Evolutionary conservation across 1,140 invertebrate genomes (phyloP), one percentile per base, ranked within the genome.

Genomic region (Pseudomyrmex sp.): DNA sequence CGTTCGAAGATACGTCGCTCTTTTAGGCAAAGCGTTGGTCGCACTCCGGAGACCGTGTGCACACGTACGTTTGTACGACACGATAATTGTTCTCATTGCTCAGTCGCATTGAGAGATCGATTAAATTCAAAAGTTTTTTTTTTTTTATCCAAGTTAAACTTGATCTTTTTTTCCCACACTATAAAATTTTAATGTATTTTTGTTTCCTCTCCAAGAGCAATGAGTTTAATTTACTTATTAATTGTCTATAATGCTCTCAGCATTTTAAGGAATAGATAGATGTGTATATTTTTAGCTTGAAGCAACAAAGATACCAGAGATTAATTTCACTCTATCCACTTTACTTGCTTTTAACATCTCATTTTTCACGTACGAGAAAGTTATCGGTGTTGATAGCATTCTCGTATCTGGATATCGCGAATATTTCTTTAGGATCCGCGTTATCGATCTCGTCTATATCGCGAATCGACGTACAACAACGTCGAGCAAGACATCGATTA

Each of bases 1-100:
- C 52, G 20, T 68, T 26, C 35, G 2, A n/a, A n/a, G 65, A 70
- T 58, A 48, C 13, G 35, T 68, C 63, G 63, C 18, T 79, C 75
- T 69, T 79, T 69, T 58, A 15, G 35, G 52, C 63, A 46, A 79
- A 23, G 35, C 13, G 50, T 77, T 52, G 9, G 10, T 46, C 26
- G 35, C 13, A 44, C 15, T 44, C 18, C 35, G 35, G 8, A n/a
- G 26, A 54, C 2, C 26, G 13, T 8, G 46, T 7, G 18, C 10
- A 9, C 26, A 26, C 8, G 18, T 44, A 26, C 18, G 13, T 61
- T 61, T 62, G 23, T 18, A 15, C 74, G 15, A 56, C 13, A 56
- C 12, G 58, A 35, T 52, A 23, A 23, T 48, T 48, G 20, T 62
- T 59, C 59, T 1, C 44, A 65, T 18, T 10, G 46, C 59, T 66